Evolutionary conservation across 1,140 invertebrate genomes (phyloP).

Genomic region (Nebria ingens): DNA sequence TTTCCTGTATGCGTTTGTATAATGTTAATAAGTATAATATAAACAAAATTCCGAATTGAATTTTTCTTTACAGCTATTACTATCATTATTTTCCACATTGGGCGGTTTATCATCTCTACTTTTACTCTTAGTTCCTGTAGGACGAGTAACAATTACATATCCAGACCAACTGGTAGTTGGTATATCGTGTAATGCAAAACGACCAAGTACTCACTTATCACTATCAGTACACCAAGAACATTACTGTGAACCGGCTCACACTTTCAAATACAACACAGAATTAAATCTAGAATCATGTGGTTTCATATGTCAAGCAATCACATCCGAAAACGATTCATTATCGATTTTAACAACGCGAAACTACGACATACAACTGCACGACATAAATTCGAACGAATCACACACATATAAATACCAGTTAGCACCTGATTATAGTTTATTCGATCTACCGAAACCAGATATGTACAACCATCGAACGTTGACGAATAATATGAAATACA

Average conservation of each 20-base stretch:
- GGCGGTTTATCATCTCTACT: constrained; percentile 56
- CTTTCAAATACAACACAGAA: constrained; percentile 35
- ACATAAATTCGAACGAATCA: constrained; percentile 33
- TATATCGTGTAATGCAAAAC: constrained; percentile 37
- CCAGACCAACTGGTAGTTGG: constrained; percentile 49
- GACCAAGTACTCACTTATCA: constrained; percentile 24
- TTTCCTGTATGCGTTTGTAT: too few relatives aligned
- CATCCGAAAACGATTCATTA: constrained; percentile 36
- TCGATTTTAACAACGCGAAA: constrained; percentile 38
- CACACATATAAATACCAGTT: constrained; percentile 34
- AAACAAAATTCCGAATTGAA: too few relatives aligned
- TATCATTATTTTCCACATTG: constrained; percentile 55
- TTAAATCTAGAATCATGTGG: constrained; percentile 43
- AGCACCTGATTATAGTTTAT: constrained; percentile 25
- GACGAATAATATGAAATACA: constrained; percentile 46
- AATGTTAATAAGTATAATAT: too few relatives aligned
- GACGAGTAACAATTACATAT: constrained; percentile 52
- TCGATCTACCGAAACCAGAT: constrained; percentile 34
- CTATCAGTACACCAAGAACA: constrained; percentile 41
- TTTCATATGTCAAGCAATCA: constrained; percentile 44
- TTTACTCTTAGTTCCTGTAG: constrained; percentile 57
- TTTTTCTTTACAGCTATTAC: constrained; percentile 43
- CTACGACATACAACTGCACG: constrained; percentile 44
- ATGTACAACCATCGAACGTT: constrained; percentile 43
- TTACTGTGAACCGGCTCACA: constrained; percentile 39